phyloP scores from a whole-genome alignment of 2,113 vertebrate genomes.

The Gymnocephalus cernua region DNA sequence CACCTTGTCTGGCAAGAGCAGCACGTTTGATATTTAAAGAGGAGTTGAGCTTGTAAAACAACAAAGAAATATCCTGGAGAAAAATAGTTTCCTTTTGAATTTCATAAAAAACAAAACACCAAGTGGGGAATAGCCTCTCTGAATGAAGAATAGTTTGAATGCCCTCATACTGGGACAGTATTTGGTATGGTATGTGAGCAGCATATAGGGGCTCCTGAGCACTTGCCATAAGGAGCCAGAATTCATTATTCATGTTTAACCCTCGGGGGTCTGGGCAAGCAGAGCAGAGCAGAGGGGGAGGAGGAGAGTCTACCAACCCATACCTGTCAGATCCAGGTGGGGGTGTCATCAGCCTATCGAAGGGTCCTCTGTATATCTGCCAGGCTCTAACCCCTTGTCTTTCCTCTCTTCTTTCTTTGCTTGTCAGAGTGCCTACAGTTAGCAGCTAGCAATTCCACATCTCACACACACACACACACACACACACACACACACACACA shows the following conservation, averaged over 20 bases:
- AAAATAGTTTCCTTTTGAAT: conserved; percentile 35
- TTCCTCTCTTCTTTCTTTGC: conserved; percentile 49
- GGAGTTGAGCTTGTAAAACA: conserved; percentile 22
- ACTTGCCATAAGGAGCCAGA: conserved; percentile 58
- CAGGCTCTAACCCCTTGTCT: conserved; percentile 49
- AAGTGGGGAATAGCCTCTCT: conserved; percentile 8
- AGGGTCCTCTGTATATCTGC: conserved; percentile 58
- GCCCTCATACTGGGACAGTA: conserved; percentile 45
- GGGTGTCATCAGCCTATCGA: conserved; percentile 47
- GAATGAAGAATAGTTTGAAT: not conserved
- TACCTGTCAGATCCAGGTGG: conserved; percentile 61
- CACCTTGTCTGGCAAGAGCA: not conserved
- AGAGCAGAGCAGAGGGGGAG: conserved; percentile 7
- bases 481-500: conserved; percentile 8
- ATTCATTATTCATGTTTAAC: conserved; percentile 79
- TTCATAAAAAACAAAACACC: not conserved
- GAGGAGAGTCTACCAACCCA: conserved; percentile 14
- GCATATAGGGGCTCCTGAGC: conserved; percentile 56
- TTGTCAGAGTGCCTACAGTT: conserved; percentile 45
- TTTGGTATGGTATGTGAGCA: conserved; percentile 54
- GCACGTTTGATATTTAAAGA: conserved; percentile 4
- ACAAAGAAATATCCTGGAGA: conserved; percentile 33
- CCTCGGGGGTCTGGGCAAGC: conserved; percentile 62
- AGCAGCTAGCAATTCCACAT: conserved; percentile 45
- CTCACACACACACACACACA: conserved; percentile 24